Base-by-base conservation (phyloP, 2,888 invertebrate genomes). In the Chesias legatella region DNA sequence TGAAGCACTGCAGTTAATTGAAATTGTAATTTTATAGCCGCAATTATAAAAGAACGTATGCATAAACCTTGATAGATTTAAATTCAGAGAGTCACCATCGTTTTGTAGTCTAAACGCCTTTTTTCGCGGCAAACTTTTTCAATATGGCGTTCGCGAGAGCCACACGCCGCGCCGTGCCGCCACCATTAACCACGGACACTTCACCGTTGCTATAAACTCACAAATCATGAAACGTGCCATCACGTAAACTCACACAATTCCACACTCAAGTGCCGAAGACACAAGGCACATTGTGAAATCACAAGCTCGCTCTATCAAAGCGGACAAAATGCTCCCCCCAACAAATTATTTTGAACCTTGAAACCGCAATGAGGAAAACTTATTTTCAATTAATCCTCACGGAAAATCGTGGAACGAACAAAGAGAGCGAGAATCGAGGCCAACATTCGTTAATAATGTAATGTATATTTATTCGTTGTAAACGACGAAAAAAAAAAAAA, bases 361-460 rank as follows among this genome's bases (percentile, higher is more conserved):
- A 63, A 72, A 68, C 71, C 65, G 58, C 67, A 60, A 56, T 53
- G 58, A 59, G 71, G 75, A 84, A 78, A 79, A 79, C 70, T 69
- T 74, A 77, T 76, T 82, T 84, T 85, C 77, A 73, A 71, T 77
- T 77, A 77, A 72, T 71, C 67, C 60, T 56, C 56, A 52, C 53
- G 67, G 70, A 70, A 80, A 79, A 80, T 78, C 76, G 78, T 75
- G 80, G 71, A 77, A 74, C 78, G 85, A 88, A 88, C 86, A 88
- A 88, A 88, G 88, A 86, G 86, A 86, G 78, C 79, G 78, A 73
- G 81, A 83, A 88, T 85, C 73, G 82, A 73, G 86, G 85, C 83
- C 85, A 86, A 82, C 85, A 84, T 86, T 86, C 81, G 86, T 85
- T 88, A 86, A 88, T 86, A 85, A 85, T 84, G 84, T 85, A 86